Conservation (phyloP, 2,797 vertebrate genomes). For the Periophthalmus magnuspinnatus region DNA sequence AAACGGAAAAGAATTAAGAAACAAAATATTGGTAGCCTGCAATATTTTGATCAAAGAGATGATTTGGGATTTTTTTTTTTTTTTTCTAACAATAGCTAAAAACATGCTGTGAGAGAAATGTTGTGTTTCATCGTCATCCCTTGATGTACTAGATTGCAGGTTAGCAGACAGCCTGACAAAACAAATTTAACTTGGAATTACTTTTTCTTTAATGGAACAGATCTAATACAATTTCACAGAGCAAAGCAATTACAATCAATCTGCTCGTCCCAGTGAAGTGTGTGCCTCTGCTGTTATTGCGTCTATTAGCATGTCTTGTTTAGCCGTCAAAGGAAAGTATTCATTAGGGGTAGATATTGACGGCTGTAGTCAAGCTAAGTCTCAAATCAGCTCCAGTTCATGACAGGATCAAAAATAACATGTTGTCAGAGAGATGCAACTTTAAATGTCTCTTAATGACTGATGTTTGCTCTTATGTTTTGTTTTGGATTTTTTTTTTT, state of each 20-base stretch:
- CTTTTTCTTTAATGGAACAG: slow-evolving; percentile 4
- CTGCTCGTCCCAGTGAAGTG: not conserved
- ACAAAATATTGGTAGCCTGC: no score
- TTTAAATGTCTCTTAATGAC: not conserved
- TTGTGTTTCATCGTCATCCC: not conserved
- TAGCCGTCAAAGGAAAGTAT: not conserved
- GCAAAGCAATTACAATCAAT: slow-evolving; percentile 4
- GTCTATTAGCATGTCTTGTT: slow-evolving; percentile 3
- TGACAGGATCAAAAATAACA: not conserved
- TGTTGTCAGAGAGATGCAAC: not conserved
- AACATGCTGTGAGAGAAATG: not conserved
- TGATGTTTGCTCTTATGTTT: not conserved
- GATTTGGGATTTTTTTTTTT: no score
- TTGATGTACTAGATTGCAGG: not conserved
- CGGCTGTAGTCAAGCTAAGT: not conserved
- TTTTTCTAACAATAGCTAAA: no score
- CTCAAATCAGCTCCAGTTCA: not conserved
- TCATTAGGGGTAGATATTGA: not conserved
- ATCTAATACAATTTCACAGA: not conserved
- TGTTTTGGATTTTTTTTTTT: no score
- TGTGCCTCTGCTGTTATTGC: not conserved
- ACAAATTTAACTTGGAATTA: not conserved
- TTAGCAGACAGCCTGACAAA: not conserved
- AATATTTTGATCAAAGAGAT: no score
- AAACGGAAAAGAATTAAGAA: no score